Percentiles rank a stretch among this genome's conserved stretches.
Evolutionary conservation across 2,797 vertebrate species (phyloP).

Genomic region (Sebastolobus altivelis): DNA sequence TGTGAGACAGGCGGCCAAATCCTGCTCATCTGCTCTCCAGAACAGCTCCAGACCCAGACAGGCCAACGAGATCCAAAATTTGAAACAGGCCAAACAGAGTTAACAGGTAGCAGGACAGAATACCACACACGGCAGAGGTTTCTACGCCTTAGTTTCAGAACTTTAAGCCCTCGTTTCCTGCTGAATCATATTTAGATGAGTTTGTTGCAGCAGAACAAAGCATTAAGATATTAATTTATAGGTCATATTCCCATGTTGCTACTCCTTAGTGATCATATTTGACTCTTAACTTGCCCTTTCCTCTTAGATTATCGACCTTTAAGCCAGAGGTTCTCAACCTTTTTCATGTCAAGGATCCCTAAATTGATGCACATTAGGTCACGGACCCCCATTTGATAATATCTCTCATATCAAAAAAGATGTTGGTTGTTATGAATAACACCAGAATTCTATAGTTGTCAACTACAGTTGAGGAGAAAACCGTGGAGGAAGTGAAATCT

Average conservation of each 20-base stretch:
- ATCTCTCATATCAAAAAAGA: no score
- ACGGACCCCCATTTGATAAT: no score
- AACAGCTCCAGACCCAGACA: slow-evolving; percentile 56
- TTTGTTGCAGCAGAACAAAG: background rate
- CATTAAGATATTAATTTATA: background rate
- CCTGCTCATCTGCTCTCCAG: slow-evolving; percentile 83
- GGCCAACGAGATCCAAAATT: slow-evolving; percentile 15
- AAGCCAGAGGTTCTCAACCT: background rate
- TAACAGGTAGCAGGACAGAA: slow-evolving; percentile 74
- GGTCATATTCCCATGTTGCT: background rate
- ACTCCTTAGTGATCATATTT: background rate
- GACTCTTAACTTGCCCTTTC: background rate
- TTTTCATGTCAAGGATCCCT: no score
- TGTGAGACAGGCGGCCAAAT: slow-evolving; percentile 80
- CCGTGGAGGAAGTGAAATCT: no score
- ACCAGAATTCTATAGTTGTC: no score
- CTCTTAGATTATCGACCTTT: background rate
- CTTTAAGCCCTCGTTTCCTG: background rate
- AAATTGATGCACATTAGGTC: no score
- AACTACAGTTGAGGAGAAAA: no score
- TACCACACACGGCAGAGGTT: background rate
- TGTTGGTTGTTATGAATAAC: no score
- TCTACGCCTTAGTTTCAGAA: background rate
- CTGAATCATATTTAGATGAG: background rate
- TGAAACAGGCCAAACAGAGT: slow-evolving; percentile 26